These are phyloP conservation scores for Aviceda subcristata DNA, from an alignment of 2,113 vertebrate genomes.

Conservation along the genomic window DNA sequence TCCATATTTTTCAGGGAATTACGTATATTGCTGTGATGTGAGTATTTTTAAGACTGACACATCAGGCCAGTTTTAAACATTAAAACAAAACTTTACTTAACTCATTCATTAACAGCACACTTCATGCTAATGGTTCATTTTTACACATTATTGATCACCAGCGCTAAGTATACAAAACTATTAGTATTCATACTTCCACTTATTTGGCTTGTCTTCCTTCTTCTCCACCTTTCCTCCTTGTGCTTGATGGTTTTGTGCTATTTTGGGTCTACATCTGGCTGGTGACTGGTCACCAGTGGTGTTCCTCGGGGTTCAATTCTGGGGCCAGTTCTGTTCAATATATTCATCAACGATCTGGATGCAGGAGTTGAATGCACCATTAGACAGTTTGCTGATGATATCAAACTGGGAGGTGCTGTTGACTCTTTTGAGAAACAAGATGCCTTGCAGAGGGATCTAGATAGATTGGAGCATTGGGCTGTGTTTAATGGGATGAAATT, in stretches of 20 bases:
- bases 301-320: neutral
- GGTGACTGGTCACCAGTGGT: neutral
- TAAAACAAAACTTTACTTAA: neutral
- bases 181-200: neutral
- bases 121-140: neutral
- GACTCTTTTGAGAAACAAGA: neutral
- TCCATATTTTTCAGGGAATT: neutral
- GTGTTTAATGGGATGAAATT: neutral
- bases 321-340: neutral
- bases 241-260: neutral
- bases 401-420: neutral
- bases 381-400: neutral
- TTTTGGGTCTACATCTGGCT: neutral
- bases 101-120: neutral
- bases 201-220: neutral
- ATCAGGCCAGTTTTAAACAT: neutral
- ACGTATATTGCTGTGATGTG: neutral
- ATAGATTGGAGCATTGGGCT: neutral
- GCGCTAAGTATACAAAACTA: neutral
- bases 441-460: neutral
- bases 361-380: neutral
- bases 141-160: neutral
- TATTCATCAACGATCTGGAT: neutral
- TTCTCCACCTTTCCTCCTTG: neutral
- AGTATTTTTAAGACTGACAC: neutral